Evolutionary conservation across 2,113 vertebrate species (phyloP), one percentile per base, ranked within the genome.

Genomic region (Candoia aspera): DNA sequence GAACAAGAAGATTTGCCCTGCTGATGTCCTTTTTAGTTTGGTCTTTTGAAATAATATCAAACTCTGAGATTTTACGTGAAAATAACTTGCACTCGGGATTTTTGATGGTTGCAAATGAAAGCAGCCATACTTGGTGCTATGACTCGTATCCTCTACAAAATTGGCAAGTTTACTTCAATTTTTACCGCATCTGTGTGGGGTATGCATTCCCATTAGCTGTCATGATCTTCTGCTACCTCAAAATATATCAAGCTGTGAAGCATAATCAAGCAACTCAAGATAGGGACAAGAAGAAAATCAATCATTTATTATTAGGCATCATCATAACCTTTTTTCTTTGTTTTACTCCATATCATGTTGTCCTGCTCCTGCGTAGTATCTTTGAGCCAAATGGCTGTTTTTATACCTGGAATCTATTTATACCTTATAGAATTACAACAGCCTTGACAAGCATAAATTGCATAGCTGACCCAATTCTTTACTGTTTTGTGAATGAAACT

Each of bases 401-500:
- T 12, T 92, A 95, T 19, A 84, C 85, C 0, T 0, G 12, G 0
- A 89, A 68, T 37, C 79, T 97, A n/a, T 95, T 97, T 91, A 95
- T 97, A 24, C 94, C 97, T 1, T 98, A 98, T 88, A 98, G 98
- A 95, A 84, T 98, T 89, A 97, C 97, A 2, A 94, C 97, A 8
- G 98, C 98, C 2, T 91, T 99, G 59, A 96, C 98, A 0, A 98
- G 95, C 90, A 93, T 99, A 79, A 99, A 99, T 94, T 99, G 98
- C 92, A 95, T 99, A 5, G 97, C 97, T 0, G 98, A 99, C 88
- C 98, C 98, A 1, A 92, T 99, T 83, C 97, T 99, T 60, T 99
- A 99, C 94, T 99, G 98, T 93, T 98, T 99, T 92, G 96, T 98
- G 46, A 99, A 98, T 17, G 98, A 97, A 95, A 97, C 96, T 6